Evolutionary conservation across 1,140 invertebrate species (phyloP).

Genomic region (Diuraphis noxia): DNA sequence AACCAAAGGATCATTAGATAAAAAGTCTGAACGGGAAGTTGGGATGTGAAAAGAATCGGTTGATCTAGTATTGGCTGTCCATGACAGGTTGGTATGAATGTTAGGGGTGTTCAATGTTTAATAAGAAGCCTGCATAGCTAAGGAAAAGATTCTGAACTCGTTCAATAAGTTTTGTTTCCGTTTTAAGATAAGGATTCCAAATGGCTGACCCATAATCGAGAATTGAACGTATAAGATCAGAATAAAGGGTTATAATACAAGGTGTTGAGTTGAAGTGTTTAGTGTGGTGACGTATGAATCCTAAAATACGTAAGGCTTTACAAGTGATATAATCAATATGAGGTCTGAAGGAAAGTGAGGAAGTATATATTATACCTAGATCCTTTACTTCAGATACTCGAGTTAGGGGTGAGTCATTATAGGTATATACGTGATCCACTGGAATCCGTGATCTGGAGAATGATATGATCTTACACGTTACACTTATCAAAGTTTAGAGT

Average conservation of each 20-base stretch:
- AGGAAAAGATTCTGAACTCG: background rate
- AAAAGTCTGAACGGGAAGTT: no score
- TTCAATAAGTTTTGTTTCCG: background rate
- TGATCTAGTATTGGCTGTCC: no score
- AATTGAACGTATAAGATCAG: background rate
- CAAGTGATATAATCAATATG: background rate
- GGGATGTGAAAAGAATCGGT: no score
- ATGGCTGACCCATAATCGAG: background rate
- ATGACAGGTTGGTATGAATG: background rate
- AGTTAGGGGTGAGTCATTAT: no score
- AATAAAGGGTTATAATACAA: background rate
- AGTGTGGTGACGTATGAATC: background rate
- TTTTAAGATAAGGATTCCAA: background rate
- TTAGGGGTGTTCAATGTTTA: background rate
- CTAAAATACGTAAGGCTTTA: background rate
- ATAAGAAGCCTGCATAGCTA: background rate
- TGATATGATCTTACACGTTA: no score
- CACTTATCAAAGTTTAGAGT: background rate
- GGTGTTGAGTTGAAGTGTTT: background rate
- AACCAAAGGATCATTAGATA: background rate
- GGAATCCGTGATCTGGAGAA: no score
- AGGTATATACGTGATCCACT: no score
- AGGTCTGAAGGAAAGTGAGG: background rate
- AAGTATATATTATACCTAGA: no score
- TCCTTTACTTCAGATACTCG: no score